Conservation (phyloP, 2,113 vertebrate species). For the Todiramphus saurophagus region DNA sequence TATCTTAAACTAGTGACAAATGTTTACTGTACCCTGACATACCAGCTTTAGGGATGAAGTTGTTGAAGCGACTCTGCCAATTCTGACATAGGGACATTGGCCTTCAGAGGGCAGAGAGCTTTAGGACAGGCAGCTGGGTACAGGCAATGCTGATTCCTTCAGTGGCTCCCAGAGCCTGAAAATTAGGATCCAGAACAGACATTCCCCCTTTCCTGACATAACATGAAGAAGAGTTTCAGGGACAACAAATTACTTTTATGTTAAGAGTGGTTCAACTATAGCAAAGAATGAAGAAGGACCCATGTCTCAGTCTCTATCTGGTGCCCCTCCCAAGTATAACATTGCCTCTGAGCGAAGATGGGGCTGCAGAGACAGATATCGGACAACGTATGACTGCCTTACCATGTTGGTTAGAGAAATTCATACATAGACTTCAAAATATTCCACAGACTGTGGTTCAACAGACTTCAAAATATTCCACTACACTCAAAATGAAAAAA, state of each 20-base stretch:
- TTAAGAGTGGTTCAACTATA: neutral
- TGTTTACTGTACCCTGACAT: neutral
- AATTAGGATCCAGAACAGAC: neutral
- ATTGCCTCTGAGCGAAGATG: neutral
- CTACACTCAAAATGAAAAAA: neutral
- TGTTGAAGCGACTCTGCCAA: neutral
- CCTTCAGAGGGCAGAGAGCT: neutral
- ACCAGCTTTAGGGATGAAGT: neutral
- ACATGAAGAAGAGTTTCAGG: neutral
- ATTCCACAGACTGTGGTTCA: neutral
- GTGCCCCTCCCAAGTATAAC: neutral
- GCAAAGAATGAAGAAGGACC: neutral
- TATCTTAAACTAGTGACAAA: neutral
- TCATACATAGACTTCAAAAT: neutral
- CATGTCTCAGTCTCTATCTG: neutral
- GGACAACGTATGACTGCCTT: neutral
- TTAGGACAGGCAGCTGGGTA: neutral
- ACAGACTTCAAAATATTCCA: neutral
- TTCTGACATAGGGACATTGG: neutral
- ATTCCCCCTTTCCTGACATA: neutral
- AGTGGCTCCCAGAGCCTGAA: neutral
- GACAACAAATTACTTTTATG: neutral
- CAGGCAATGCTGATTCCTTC: neutral
- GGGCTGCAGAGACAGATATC: neutral
- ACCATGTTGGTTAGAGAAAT: neutral